These are phyloP conservation scores for Toxotes chatareus DNA, from an alignment of 2,113 vertebrate genomes.

Conservation along the genomic window DNA sequence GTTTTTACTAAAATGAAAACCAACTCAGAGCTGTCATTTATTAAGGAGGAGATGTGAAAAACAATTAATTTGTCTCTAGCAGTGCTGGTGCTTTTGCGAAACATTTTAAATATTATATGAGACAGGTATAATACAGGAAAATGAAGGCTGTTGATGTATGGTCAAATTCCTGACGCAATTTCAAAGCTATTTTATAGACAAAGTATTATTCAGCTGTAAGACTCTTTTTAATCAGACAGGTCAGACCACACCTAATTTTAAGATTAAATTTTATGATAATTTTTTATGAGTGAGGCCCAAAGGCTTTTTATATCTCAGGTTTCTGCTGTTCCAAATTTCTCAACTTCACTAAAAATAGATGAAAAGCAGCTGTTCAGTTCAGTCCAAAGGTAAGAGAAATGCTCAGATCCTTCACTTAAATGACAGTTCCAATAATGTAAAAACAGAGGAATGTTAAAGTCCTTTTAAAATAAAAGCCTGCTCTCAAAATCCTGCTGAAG, in stretches of 20 bases:
- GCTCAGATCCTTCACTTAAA: no score
- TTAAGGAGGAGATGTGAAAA: background rate
- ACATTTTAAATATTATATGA: background rate
- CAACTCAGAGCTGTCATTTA: background rate
- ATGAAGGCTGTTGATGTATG: background rate
- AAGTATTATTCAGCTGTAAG: constrained; percentile 5
- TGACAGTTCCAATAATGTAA: no score
- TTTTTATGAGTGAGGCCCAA: constrained; percentile 45
- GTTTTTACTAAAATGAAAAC: background rate
- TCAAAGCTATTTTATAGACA: constrained; percentile 2
- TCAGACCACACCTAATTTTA: constrained; percentile 27
- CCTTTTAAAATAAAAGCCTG: no score
- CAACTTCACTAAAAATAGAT: no score
- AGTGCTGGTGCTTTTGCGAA: background rate
- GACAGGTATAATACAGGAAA: background rate
- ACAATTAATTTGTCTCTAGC: background rate
- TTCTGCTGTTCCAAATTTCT: background rate
- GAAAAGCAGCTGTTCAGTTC: no score
- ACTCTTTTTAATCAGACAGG: constrained; percentile 33
- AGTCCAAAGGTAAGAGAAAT: no score
- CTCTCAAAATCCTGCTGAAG: background rate
- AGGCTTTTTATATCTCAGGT: constrained; percentile 7
- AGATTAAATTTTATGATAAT: constrained; percentile 45
- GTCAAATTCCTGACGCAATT: background rate
- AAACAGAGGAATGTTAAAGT: no score